phyloP scores from a whole-genome alignment of 2,888 invertebrate genomes.

The Vesta saturnalis region DNA sequence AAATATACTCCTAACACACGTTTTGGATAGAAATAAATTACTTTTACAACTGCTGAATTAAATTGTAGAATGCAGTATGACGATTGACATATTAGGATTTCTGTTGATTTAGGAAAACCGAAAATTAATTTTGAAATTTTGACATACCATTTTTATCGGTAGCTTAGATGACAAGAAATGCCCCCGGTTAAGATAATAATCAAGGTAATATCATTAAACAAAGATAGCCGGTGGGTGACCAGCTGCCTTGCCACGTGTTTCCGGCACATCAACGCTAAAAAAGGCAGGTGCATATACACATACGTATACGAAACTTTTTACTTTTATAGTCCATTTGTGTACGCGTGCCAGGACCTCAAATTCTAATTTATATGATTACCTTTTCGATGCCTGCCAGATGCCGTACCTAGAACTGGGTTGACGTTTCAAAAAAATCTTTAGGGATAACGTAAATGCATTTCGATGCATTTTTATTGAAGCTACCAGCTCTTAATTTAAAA shows the following conservation, averaged over 20 bases:
- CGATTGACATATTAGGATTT: no score
- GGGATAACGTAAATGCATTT: background rate
- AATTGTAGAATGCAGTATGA: no score
- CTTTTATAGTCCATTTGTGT: conserved; percentile 35
- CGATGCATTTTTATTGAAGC: background rate
- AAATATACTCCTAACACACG: background rate
- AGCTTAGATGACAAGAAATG: conserved; percentile 11
- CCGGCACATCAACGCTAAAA: conserved; percentile 49
- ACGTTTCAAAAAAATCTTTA: conserved; percentile 11
- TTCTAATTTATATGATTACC: conserved; percentile 44
- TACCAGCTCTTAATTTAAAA: background rate
- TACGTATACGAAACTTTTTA: conserved; percentile 34
- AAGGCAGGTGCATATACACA: conserved; percentile 44
- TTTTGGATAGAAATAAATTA: conserved; percentile 12
- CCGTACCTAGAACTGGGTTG: conserved; percentile 19
- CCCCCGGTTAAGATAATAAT: conserved; percentile 25
- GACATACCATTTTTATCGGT: background rate
- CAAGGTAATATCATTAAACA: conserved; percentile 38
- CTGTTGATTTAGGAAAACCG: background rate
- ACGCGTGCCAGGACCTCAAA: conserved; percentile 44
- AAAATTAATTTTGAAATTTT: background rate
- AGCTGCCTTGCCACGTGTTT: conserved; percentile 53
- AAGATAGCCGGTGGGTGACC: conserved; percentile 45
- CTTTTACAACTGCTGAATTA: background rate
- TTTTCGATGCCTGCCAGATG: conserved; percentile 42